A percentile compares a stretch with the other conserved stretches of the same genome.
phyloP scores from a whole-genome alignment of 2,888 invertebrate species.

The Amaurobius ferox region DNA sequence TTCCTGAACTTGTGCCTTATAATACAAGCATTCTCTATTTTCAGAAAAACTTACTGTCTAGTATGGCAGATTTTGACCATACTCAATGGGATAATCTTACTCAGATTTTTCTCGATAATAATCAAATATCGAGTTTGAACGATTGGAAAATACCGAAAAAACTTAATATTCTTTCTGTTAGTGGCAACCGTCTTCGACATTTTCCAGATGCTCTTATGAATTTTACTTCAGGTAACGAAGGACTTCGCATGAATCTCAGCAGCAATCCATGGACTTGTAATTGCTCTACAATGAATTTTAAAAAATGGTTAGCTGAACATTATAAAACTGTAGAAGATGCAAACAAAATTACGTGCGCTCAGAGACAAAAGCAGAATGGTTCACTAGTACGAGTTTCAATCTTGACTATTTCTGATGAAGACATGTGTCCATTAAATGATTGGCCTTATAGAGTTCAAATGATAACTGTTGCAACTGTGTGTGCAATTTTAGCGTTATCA shows the following conservation, averaged over 20 bases:
- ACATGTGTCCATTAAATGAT: constrained; percentile 73
- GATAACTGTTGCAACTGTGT: constrained; percentile 72
- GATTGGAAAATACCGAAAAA: constrained; percentile 49
- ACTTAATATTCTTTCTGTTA: constrained; percentile 58
- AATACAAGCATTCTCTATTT: constrained; percentile 57
- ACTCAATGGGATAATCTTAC: constrained; percentile 57
- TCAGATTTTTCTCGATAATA: constrained; percentile 73
- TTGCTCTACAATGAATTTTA: constrained; percentile 71
- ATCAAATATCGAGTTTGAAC: constrained; percentile 53
- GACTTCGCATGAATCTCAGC: constrained; percentile 54
- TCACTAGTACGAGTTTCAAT: constrained; percentile 33
- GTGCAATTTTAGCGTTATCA: constrained; percentile 68
- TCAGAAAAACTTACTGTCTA: constrained; percentile 34
- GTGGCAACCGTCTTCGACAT: constrained; percentile 65
- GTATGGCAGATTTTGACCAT: constrained; percentile 39
- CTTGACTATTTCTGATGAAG: constrained; percentile 72
- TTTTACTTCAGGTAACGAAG: constrained; percentile 9
- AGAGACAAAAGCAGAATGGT: constrained; percentile 45
- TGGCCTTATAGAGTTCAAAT: constrained; percentile 69
- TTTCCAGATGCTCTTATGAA: constrained; percentile 65
- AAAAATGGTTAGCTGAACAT: constrained; percentile 73
- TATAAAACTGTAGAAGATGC: constrained; percentile 62
- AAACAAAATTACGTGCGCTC: constrained; percentile 48
- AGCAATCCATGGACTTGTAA: constrained; percentile 74
- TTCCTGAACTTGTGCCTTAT: constrained; percentile 40